Percentiles rank a stretch among this genome's conserved stretches.
phyloP scores from a whole-genome alignment of 2,797 vertebrate species.

The Syngnathus acus region DNA sequence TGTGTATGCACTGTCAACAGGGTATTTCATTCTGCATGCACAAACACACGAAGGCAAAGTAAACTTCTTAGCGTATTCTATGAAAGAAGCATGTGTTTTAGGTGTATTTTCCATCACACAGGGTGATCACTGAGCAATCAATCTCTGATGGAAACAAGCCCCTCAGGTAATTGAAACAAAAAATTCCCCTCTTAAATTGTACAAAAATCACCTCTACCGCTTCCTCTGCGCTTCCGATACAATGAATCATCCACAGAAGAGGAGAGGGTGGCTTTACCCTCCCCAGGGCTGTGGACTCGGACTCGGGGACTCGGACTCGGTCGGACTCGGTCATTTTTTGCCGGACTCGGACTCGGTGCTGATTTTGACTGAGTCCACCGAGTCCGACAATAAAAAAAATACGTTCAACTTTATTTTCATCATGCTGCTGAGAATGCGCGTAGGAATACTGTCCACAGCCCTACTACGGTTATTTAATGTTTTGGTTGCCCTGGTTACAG shows the following conservation, averaged over 20 bases:
- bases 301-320: too few relatives aligned
- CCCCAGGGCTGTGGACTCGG: too few relatives aligned
- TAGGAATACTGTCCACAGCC: too few relatives aligned
- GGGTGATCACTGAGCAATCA: slow-evolving; percentile 36
- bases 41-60: slow-evolving; percentile 35
- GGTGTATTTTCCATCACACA: slow-evolving; percentile 57
- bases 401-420: too few relatives aligned
- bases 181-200: background rate
- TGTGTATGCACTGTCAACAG: background rate
- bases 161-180: slow-evolving; percentile 6
- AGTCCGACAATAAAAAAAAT: too few relatives aligned
- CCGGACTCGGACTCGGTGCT: too few relatives aligned
- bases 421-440: too few relatives aligned
- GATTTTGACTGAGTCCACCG: too few relatives aligned
- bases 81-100: slow-evolving; percentile 64
- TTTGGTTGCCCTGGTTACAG: too few relatives aligned
- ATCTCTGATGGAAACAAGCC: slow-evolving; percentile 42
- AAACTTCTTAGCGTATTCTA: slow-evolving; percentile 42
- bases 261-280: background rate
- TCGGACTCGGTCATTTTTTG: too few relatives aligned
- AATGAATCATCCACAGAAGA: background rate
- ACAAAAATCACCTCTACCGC: slow-evolving; percentile 9
- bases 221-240: background rate
- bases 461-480: too few relatives aligned
- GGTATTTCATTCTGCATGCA: slow-evolving; percentile 1